phyloP scores from a whole-genome alignment of 2,888 invertebrate species.

The Acrocyrtus sp. region DNA sequence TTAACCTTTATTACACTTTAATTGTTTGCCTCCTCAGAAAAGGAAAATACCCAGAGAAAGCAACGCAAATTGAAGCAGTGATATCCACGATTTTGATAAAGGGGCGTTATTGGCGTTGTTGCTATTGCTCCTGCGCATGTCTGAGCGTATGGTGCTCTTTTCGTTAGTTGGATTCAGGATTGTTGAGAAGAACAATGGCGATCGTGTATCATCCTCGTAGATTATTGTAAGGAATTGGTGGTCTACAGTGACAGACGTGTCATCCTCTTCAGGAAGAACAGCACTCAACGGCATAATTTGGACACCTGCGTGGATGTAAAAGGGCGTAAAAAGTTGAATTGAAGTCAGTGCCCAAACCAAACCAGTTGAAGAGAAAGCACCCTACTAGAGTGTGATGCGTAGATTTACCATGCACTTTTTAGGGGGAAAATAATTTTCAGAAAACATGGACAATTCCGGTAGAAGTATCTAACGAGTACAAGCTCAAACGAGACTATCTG shows the following conservation, averaged over 20 bases:
- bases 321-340: too few relatives aligned
- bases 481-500: too few relatives aligned
- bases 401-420: too few relatives aligned
- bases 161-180: constrained; percentile 8
- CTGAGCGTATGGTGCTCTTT: neutral
- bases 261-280: neutral
- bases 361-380: too few relatives aligned
- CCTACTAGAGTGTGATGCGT: too few relatives aligned
- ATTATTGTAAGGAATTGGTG: constrained; percentile 35
- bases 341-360: too few relatives aligned
- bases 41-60: neutral
- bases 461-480: too few relatives aligned
- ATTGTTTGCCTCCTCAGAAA: neutral
- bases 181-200: constrained; percentile 19
- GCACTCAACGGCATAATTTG: constrained; percentile 26
- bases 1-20: too few relatives aligned
- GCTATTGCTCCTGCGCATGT: neutral
- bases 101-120: neutral
- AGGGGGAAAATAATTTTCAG: too few relatives aligned
- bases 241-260: neutral
- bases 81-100: neutral
- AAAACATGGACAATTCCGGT: too few relatives aligned
- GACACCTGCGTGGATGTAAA: neutral
- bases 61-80: neutral
- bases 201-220: constrained; percentile 8